Evolutionary conservation across 2,888 invertebrate genomes (phyloP).

Genomic region (Stictocephala bisonia): DNA sequence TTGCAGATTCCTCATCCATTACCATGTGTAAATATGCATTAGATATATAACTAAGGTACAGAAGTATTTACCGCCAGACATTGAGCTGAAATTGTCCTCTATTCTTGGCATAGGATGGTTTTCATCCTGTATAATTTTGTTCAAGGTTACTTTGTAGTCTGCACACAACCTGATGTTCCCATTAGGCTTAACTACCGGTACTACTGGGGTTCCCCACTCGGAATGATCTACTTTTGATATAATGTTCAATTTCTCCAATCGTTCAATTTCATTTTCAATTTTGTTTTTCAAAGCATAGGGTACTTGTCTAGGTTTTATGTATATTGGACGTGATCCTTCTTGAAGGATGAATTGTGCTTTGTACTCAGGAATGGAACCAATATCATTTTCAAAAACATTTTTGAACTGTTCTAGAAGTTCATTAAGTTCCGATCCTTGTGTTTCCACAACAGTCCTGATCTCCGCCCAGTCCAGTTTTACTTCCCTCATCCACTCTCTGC

Average conservation of each 20-base stretch:
- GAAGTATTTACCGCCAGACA: too few species aligned
- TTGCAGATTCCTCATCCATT: too few species aligned
- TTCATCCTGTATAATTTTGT: too few species aligned
- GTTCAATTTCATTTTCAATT: background rate
- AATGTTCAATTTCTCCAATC: background rate
- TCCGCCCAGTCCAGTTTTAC: background rate
- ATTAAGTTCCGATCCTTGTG: background rate
- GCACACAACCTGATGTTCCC: slow-evolving; percentile 21
- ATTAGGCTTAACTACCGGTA: background rate
- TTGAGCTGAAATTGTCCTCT: too few species aligned
- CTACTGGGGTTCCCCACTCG: background rate
- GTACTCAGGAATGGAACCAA: background rate
- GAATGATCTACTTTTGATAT: background rate
- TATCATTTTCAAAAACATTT: background rate
- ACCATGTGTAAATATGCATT: too few species aligned
- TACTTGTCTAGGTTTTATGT: background rate
- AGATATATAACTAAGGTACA: too few species aligned
- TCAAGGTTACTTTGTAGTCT: too few species aligned
- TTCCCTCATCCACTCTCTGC: background rate
- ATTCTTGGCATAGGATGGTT: too few species aligned
- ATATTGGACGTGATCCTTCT: background rate
- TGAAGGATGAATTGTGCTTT: background rate
- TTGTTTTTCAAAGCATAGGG: background rate
- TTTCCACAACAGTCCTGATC: background rate
- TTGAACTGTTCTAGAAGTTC: background rate